These are phyloP conservation scores for Liasis olivaceus DNA, from an alignment of 2,797 vertebrate species.

Conservation along the genomic window DNA sequence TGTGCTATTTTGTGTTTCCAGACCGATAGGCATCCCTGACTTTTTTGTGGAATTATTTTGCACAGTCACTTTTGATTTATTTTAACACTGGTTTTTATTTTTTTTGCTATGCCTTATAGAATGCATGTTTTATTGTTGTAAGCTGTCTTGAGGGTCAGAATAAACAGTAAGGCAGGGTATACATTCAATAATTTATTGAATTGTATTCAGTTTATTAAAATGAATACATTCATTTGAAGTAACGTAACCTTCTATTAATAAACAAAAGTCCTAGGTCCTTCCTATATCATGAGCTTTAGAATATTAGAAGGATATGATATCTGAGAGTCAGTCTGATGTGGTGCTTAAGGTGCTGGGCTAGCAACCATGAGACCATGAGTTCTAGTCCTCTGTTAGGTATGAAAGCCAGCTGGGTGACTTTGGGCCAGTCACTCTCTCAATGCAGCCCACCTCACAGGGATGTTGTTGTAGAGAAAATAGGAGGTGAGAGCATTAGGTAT, in stretches of 20 bases:
- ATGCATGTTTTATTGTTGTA: background rate
- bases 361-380: background rate
- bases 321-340: background rate
- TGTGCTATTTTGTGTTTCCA: background rate
- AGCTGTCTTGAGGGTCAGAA: background rate
- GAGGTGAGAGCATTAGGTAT: background rate
- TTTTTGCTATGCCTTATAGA: background rate
- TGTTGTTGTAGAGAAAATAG: background rate
- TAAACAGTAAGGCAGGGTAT: background rate
- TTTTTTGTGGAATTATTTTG: background rate
- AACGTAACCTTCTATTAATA: background rate
- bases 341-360: background rate
- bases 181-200: background rate
- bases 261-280: background rate
- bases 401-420: background rate
- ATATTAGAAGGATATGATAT: background rate
- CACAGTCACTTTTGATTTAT: background rate
- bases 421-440: background rate
- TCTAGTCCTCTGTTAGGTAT: background rate
- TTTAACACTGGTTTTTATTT: background rate
- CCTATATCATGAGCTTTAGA: background rate
- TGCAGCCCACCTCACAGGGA: background rate
- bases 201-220: background rate
- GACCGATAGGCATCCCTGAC: background rate
- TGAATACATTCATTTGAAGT: background rate